Percentiles rank a stretch among this genome's conserved stretches.
phyloP scores from a whole-genome alignment of 2,113 vertebrate species.

The Plecturocebus donacophilus region DNA sequence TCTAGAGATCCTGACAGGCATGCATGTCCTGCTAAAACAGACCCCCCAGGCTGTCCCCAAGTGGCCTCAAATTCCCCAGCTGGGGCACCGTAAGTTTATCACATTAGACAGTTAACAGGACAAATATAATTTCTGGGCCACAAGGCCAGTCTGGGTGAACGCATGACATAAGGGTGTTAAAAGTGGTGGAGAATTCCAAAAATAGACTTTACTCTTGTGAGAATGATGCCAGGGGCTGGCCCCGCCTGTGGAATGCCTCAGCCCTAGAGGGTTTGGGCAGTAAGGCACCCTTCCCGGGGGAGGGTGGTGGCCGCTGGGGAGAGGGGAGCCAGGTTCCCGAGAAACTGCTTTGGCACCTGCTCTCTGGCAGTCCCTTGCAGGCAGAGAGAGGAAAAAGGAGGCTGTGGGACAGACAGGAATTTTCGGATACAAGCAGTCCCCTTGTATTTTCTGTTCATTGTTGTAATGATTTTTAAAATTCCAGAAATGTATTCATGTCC shows the following conservation, averaged over 20 bases:
- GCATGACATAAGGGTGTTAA: constrained; percentile 62
- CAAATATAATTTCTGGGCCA: constrained; percentile 64
- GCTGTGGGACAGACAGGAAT: not conserved
- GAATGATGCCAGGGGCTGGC: constrained; percentile 16
- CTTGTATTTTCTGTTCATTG: not conserved
- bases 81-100: constrained; percentile 25
- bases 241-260: not conserved
- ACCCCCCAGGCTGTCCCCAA: constrained; percentile 36
- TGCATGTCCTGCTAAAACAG: not conserved
- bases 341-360: constrained; percentile 58
- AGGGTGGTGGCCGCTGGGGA: not conserved
- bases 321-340: not conserved
- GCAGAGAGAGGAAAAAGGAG: not conserved
- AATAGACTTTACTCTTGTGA: constrained; percentile 57
- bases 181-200: constrained; percentile 49
- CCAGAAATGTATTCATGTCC: constrained; percentile 46
- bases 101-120: constrained; percentile 60
- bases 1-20: not conserved
- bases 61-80: constrained; percentile 7
- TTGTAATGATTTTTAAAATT: constrained; percentile 60
- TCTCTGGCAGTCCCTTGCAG: not conserved
- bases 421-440: not conserved
- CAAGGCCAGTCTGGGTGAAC: constrained; percentile 65
- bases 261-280: not conserved
- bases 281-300: not conserved